These are phyloP conservation scores for Drosophila neonasuta DNA, from an alignment of 2,888 invertebrate genomes.

Conservation along the genomic window DNA sequence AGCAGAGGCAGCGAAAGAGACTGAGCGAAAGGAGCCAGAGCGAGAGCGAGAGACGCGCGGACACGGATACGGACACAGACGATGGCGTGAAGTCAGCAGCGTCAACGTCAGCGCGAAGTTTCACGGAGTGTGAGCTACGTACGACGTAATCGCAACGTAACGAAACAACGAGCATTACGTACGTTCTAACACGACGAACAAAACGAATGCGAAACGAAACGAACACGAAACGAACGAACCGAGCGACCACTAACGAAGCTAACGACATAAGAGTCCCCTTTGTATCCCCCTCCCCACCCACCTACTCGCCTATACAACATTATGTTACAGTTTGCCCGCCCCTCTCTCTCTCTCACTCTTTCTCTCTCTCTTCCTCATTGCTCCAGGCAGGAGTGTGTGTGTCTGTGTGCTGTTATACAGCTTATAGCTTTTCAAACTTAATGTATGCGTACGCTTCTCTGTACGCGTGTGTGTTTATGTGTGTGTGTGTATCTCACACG, in stretches of 20 bases:
- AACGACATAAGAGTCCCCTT: slow-evolving; percentile 50
- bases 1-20: slow-evolving; percentile 8
- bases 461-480: slow-evolving; percentile 30
- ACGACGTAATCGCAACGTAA: slow-evolving; percentile 34
- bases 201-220: slow-evolving; percentile 44
- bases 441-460: slow-evolving; percentile 48
- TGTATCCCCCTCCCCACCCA: not conserved
- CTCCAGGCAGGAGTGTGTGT: slow-evolving; percentile 7
- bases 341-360: slow-evolving; percentile 24
- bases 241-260: slow-evolving; percentile 59
- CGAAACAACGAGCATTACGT: slow-evolving; percentile 43
- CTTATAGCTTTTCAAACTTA: slow-evolving; percentile 70
- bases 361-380: slow-evolving; percentile 10
- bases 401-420: slow-evolving; percentile 62
- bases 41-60: slow-evolving; percentile 10
- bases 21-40: not conserved
- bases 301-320: slow-evolving; percentile 46
- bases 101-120: slow-evolving; percentile 50
- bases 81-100: slow-evolving; percentile 45
- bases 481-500: slow-evolving; percentile 59
- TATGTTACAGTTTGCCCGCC: slow-evolving; percentile 49
- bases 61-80: slow-evolving; percentile 3
- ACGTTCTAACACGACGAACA: slow-evolving; percentile 27
- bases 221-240: slow-evolving; percentile 11
- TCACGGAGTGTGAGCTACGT: slow-evolving; percentile 40